phyloP scores from a whole-genome alignment of 2,797 vertebrate species.

The Phaenicophaeus curvirostris region DNA sequence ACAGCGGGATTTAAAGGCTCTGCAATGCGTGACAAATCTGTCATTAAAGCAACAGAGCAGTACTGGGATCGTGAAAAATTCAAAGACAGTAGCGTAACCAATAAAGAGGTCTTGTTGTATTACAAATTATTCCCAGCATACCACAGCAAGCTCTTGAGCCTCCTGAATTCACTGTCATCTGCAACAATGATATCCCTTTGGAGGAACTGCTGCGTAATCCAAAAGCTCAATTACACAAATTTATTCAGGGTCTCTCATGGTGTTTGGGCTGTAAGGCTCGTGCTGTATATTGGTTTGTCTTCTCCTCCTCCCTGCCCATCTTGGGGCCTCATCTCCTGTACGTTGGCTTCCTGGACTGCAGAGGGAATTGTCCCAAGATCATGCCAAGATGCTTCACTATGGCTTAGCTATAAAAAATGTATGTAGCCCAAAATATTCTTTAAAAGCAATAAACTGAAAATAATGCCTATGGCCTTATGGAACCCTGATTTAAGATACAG shows the following conservation, averaged over 20 bases:
- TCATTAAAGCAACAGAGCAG: neutral
- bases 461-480: neutral
- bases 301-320: neutral
- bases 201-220: neutral
- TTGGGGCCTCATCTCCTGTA: neutral
- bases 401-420: conserved; percentile 7
- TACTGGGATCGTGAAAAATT: neutral
- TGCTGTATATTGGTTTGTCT: conserved; percentile 12
- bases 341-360: neutral
- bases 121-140: neutral
- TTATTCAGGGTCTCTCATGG: neutral
- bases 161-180: neutral
- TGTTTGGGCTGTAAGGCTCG: neutral
- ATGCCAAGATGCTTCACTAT: neutral
- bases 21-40: neutral
- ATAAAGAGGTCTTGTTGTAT: neutral
- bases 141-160: neutral
- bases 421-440: neutral
- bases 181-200: neutral
- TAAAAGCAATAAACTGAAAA: conserved; percentile 19
- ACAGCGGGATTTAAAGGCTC: neutral
- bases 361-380: conserved; percentile 42
- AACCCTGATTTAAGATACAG: neutral
- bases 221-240: neutral
- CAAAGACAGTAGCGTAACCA: neutral